phyloP scores from a whole-genome alignment of 1,140 invertebrate genomes.

The Chionoecetes opilio region DNA sequence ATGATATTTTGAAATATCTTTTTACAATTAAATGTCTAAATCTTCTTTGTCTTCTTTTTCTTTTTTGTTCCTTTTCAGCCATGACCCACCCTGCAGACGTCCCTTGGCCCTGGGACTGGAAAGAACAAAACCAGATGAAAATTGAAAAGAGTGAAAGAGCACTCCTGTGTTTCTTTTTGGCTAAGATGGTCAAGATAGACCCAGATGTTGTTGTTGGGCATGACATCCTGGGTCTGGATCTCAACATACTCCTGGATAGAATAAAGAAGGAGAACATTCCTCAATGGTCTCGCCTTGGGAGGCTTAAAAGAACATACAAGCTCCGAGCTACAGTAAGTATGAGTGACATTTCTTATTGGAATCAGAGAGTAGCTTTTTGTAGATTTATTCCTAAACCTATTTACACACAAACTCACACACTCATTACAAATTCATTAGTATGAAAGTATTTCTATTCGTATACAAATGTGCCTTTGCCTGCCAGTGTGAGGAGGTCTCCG shows the following conservation, averaged over 20 bases:
- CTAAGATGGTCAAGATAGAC: constrained; percentile 93
- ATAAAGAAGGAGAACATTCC: constrained; percentile 90
- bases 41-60: constrained; percentile 33
- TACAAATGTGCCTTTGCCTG: too few relatives aligned
- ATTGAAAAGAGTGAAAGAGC: constrained; percentile 92
- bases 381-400: too few relatives aligned
- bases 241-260: constrained; percentile 94
- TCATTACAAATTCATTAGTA: too few relatives aligned
- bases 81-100: constrained; percentile 91
- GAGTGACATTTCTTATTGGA: neutral
- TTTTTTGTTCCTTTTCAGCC: constrained; percentile 86
- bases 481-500: too few relatives aligned
- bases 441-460: too few relatives aligned
- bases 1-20: too few relatives aligned
- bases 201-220: constrained; percentile 97
- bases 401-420: too few relatives aligned
- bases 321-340: constrained; percentile 85
- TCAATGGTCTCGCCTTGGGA: constrained; percentile 95
- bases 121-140: constrained; percentile 88
- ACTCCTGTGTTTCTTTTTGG: constrained; percentile 91
- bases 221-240: constrained; percentile 94
- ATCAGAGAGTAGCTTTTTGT: too few relatives aligned
- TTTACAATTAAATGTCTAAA: too few relatives aligned
- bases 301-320: constrained; percentile 88
- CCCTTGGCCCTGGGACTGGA: constrained; percentile 91